A percentile compares a stretch with the other conserved stretches of the same genome.
Evolutionary conservation across 2,113 vertebrate genomes (phyloP).

Genomic region (Diglossa brunneiventris): DNA sequence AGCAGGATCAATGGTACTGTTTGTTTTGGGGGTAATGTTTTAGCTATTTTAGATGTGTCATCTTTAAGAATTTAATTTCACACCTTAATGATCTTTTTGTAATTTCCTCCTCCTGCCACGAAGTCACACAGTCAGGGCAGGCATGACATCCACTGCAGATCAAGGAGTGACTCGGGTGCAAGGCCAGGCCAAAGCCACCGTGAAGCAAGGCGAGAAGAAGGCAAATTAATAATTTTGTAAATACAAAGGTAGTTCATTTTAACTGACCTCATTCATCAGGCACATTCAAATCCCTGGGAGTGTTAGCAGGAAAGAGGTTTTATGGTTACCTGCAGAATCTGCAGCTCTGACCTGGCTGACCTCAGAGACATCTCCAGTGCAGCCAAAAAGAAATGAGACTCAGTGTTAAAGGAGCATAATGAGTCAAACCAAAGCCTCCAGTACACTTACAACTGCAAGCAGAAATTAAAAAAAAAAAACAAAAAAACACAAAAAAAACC

Average conservation of each 20-base stretch:
- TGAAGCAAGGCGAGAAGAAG: neutral
- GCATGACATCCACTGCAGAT: neutral
- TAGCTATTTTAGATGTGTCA: conserved; percentile 50
- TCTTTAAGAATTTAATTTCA: conserved; percentile 65
- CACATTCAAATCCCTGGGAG: neutral
- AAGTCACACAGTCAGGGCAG: neutral
- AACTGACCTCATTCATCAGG: neutral
- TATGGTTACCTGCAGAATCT: neutral
- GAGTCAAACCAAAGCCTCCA: neutral
- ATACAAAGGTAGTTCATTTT: neutral
- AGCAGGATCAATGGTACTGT: conserved; percentile 55
- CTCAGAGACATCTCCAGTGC: neutral
- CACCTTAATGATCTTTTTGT: conserved; percentile 34
- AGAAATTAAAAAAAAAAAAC: neutral
- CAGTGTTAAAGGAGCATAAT: neutral
- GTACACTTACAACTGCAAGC: neutral
- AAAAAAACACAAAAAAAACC: neutral
- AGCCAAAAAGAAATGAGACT: neutral
- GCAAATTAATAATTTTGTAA: neutral
- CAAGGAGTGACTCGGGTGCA: neutral
- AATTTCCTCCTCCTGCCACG: neutral
- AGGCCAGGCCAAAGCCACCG: neutral
- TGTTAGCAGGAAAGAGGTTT: neutral
- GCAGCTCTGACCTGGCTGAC: neutral
- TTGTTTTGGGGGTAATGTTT: conserved; percentile 51